Conservation (phyloP, 2,797 vertebrate genomes). For the Onychomys arenicola region DNA sequence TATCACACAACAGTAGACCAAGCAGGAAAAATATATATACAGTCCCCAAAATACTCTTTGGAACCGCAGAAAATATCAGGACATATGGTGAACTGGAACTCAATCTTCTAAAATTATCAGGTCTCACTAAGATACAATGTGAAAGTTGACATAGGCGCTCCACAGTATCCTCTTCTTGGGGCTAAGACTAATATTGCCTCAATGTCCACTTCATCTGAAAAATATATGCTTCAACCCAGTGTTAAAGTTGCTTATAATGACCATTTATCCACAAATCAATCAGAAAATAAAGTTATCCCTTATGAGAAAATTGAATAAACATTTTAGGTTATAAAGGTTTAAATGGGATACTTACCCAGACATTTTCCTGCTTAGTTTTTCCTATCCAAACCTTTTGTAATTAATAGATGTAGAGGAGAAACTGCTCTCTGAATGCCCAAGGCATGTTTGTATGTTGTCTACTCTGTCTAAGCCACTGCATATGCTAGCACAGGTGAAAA, state of each 20-base stretch:
- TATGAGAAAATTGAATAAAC: not conserved
- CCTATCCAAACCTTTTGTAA: not conserved
- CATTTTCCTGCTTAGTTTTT: not conserved
- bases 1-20: too few species aligned
- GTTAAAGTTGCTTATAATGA: not conserved
- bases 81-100: not conserved
- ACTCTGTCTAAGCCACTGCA: not conserved
- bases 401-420: not conserved
- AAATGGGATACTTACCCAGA: not conserved
- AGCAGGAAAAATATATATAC: not conserved
- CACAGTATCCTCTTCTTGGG: not conserved
- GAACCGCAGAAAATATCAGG: not conserved
- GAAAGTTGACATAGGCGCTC: not conserved
- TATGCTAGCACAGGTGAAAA: not conserved
- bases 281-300: not conserved
- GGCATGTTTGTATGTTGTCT: not conserved
- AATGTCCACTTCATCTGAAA: not conserved
- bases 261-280: not conserved
- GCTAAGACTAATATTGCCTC: not conserved
- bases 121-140: not conserved
- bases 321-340: not conserved
- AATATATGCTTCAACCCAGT: not conserved
- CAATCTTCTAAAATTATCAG: not conserved
- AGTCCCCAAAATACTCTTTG: not conserved
- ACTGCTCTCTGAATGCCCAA: not conserved